Evolutionary conservation across 2,113 vertebrate species (phyloP).

Genomic region (Pagrus major): DNA sequence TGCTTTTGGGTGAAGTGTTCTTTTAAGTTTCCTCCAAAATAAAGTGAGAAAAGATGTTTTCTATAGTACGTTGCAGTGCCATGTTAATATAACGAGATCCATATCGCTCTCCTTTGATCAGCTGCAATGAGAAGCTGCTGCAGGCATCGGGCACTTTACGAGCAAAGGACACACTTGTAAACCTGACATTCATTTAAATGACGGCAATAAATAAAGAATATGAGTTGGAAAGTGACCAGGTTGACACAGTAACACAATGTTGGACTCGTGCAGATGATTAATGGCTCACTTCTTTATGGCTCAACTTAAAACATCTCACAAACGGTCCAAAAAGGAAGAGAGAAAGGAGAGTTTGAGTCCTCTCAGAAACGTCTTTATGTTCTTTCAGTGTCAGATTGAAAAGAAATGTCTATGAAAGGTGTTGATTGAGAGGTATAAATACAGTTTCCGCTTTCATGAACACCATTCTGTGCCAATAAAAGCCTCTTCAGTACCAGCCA

Average conservation of each 20-base stretch:
- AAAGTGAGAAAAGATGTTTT: background rate
- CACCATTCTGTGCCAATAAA: background rate
- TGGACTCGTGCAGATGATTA: constrained; percentile 33
- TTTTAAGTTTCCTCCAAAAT: background rate
- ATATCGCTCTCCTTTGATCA: constrained; percentile 26
- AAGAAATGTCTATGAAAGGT: background rate
- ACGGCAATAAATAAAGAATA: constrained; percentile 60
- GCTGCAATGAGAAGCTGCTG: constrained; percentile 19
- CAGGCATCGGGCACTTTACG: constrained; percentile 40
- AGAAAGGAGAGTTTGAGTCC: background rate
- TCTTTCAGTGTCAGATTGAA: background rate
- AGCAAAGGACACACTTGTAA: constrained; percentile 64
- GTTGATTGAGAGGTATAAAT: background rate
- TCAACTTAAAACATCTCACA: background rate
- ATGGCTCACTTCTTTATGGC: constrained; percentile 14
- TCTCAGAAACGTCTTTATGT: background rate
- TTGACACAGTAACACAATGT: constrained; percentile 33
- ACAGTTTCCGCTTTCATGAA: background rate
- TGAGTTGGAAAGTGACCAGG: constrained; percentile 56
- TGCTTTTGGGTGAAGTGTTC: too few relatives aligned
- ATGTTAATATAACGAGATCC: constrained; percentile 1
- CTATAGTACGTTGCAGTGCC: background rate
- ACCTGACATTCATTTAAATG: constrained; percentile 56
- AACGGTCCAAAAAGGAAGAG: background rate
- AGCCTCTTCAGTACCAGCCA: background rate